phyloP scores from a whole-genome alignment of 1,140 invertebrate genomes.

The Bilobella aurantiaca region DNA sequence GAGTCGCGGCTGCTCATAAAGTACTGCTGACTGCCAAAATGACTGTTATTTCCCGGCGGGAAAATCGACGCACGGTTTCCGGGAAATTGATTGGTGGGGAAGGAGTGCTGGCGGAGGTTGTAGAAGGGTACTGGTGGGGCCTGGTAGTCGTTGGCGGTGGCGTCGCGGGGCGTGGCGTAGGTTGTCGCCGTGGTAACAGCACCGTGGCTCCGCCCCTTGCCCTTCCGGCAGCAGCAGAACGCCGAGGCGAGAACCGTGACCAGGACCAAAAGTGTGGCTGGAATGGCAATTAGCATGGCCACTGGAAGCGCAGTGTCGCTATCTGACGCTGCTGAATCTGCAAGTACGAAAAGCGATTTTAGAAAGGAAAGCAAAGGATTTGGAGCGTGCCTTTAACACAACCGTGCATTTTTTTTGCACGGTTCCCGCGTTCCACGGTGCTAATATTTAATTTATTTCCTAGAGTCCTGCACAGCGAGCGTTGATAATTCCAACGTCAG shows the following conservation, averaged over 20 bases:
- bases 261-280: slow-evolving; percentile 18
- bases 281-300: slow-evolving; percentile 22
- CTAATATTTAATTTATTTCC: no score
- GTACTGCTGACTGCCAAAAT: slow-evolving; percentile 21
- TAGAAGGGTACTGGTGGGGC: slow-evolving; percentile 13
- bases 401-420: no score
- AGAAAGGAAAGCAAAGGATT: no score
- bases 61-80: no score
- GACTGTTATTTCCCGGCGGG: not conserved
- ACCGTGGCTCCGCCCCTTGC: not conserved
- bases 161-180: slow-evolving; percentile 23
- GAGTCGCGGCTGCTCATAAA: slow-evolving; percentile 7
- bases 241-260: slow-evolving; percentile 21
- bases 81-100: not conserved
- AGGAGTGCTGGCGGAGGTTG: slow-evolving; percentile 3
- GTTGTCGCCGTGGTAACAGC: slow-evolving; percentile 14
- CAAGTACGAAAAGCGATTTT: no score
- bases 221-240: slow-evolving; percentile 25
- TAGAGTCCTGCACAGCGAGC: no score
- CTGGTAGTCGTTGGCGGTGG: slow-evolving; percentile 13
- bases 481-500: no score
- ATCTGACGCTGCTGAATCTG: not conserved
- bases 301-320: slow-evolving; percentile 18
- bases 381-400: no score
- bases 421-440: no score